Percentiles rank a stretch among this genome's conserved stretches.
phyloP scores from a whole-genome alignment of 2,797 vertebrate genomes.

The Coracias cyanogaster region DNA sequence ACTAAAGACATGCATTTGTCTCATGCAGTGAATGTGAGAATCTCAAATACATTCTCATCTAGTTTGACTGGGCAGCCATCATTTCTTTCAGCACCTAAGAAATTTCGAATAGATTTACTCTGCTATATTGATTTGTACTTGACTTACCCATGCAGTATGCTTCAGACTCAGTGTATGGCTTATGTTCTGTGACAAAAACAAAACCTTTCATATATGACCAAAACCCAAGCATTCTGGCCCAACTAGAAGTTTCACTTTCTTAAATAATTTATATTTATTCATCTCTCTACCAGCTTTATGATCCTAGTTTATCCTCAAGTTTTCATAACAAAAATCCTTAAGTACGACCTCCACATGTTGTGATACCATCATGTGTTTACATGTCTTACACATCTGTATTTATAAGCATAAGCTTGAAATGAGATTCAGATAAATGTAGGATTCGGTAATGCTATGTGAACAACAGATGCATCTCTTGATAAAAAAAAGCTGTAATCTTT shows the following conservation, averaged over 20 bases:
- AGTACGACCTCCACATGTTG: rapidly evolving
- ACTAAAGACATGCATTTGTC: background rate
- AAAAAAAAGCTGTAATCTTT: background rate
- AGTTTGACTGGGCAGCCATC: background rate
- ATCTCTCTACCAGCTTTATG: background rate
- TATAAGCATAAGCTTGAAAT: background rate
- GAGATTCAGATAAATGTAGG: background rate
- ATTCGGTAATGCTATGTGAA: background rate
- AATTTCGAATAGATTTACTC: background rate
- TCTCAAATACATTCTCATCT: background rate
- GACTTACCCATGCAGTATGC: background rate
- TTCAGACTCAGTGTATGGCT: background rate
- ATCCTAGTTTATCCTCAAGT: background rate
- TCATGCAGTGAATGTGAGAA: background rate
- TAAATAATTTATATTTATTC: background rate
- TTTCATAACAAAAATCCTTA: background rate
- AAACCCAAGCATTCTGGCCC: background rate
- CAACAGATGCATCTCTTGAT: background rate
- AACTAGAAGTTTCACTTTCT: background rate
- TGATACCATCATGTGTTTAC: background rate
- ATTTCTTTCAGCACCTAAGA: background rate
- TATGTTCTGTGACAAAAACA: background rate
- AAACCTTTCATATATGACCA: background rate
- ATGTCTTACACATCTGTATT: background rate
- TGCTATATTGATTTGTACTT: background rate